Evolutionary conservation across 2,113 vertebrate species (phyloP).

Genomic region (Agelaius tricolor): DNA sequence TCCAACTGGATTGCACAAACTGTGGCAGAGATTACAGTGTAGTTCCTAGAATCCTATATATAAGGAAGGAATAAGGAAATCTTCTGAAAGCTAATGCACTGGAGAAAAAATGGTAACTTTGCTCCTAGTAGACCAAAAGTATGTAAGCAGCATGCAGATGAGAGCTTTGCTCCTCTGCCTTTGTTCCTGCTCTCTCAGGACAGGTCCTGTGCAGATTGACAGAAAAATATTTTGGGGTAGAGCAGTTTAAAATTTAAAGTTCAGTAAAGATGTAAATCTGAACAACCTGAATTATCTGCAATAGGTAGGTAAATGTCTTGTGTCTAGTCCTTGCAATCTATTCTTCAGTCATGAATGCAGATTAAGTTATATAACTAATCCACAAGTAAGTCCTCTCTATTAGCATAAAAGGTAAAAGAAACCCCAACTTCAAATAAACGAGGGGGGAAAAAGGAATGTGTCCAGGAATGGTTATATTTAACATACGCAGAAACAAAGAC

Average conservation of each 20-base stretch:
- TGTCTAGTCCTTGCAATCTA: neutral
- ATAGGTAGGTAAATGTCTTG: neutral
- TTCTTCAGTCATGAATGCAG: neutral
- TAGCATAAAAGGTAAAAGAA: neutral
- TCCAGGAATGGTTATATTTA: neutral
- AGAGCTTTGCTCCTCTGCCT: neutral
- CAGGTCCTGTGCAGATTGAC: neutral
- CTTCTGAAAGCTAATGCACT: neutral
- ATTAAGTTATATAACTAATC: accelerated
- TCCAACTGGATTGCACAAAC: neutral
- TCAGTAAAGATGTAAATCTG: neutral
- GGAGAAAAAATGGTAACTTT: neutral
- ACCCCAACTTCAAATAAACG: accelerated
- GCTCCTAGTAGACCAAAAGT: neutral
- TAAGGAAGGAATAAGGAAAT: neutral
- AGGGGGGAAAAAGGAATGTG: accelerated
- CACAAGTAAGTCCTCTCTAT: neutral
- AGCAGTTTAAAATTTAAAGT: neutral
- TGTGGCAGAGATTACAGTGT: neutral
- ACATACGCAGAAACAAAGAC: neutral
- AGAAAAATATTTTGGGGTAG: neutral
- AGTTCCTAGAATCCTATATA: neutral
- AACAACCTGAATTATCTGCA: neutral
- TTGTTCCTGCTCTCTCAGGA: neutral
- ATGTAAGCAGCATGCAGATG: neutral